Base-by-base conservation (phyloP, 2,797 vertebrate genomes). In the Picus viridis region DNA sequence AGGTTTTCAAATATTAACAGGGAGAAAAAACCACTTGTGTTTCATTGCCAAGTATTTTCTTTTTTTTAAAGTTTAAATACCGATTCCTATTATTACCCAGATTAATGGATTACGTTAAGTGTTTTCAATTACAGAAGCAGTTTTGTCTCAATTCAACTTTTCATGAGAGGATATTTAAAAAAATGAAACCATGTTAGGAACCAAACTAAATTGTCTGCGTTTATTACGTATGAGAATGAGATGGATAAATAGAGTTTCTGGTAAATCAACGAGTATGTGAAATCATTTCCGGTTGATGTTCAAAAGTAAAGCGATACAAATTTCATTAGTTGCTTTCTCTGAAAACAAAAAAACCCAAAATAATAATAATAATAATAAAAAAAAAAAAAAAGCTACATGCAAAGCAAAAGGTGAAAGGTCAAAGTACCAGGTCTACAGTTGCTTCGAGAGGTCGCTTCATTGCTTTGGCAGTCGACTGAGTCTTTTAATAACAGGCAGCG, bases 381-480 rank as follows among this genome's bases (percentile, higher is more conserved):
- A n/a, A 49, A 34, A 71, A 67, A 63, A 83, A 89, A 92, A 99
- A 99, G 99, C 99, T 99, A 99, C 99, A 99, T 98, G 98, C 99
- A 99, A 99, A 99, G 99, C 99, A 99, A 99, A 99, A 99, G 99
- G 99, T 99, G 99, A 99, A 99, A 99, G 99, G 99, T 99, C 98
- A 99, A 99, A 99, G 99, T 99, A 99, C 98, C 98, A 98, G 98
- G 97, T 98, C 98, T 98, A 98, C 98, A 98, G 98, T 98, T 98
- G 98, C 98, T 98, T 99, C 99, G 99, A 99, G 99, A 99, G 99
- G 99, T 99, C 99, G 99, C 99, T 99, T 99, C 99, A 99, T 99
- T 99, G 99, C 99, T 99, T 99, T 99, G 99, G 99, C 99, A 99
- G 99, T 99, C 99, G 99, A 99, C 99, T 99, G 99, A 99, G 99